These are phyloP conservation scores for Manduca sexta DNA, from an alignment of 1,140 invertebrate genomes.

Conservation along the genomic window DNA sequence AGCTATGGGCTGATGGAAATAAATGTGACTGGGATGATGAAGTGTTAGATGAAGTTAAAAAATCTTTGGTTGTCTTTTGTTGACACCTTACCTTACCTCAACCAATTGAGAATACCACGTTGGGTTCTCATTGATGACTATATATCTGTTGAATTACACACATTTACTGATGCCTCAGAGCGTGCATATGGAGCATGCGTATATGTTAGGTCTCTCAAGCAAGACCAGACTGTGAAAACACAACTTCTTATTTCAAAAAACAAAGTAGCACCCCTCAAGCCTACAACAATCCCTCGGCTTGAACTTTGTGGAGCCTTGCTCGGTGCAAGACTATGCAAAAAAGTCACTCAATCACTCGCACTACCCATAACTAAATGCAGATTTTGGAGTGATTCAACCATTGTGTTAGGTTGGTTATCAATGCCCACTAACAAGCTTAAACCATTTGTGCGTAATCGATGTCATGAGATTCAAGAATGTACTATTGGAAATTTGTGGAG, in stretches of 20 bases:
- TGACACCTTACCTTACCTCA: conserved; percentile 1
- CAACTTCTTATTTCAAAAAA: background rate
- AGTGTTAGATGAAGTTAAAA: conserved; percentile 1
- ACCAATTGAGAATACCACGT: conserved; percentile 3
- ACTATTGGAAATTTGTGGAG: conserved; percentile 5
- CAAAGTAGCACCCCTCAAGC: background rate
- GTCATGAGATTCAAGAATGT: conserved; percentile 9
- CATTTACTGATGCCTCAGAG: conserved; percentile 1
- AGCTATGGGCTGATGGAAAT: conserved; percentile 3
- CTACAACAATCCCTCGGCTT: conserved; percentile 6
- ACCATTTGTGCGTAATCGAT: conserved; percentile 12
- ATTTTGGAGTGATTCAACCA: conserved; percentile 12
- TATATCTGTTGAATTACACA: conserved; percentile 1
- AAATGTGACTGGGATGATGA: conserved; percentile 12
- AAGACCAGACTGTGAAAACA: background rate
- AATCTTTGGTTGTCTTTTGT: conserved; percentile 1
- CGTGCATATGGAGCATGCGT: background rate
- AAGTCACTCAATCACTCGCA: background rate
- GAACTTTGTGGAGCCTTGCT: conserved; percentile 1
- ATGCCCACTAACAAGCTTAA: conserved; percentile 4
- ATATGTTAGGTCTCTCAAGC: background rate
- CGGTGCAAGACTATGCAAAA: background rate
- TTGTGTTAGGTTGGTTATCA: conserved; percentile 8
- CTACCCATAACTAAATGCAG: background rate
- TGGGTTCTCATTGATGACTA: background rate